These are phyloP conservation scores for Acrocephalus arundinaceus DNA, from an alignment of 2,113 vertebrate genomes.

Conservation along the genomic window DNA sequence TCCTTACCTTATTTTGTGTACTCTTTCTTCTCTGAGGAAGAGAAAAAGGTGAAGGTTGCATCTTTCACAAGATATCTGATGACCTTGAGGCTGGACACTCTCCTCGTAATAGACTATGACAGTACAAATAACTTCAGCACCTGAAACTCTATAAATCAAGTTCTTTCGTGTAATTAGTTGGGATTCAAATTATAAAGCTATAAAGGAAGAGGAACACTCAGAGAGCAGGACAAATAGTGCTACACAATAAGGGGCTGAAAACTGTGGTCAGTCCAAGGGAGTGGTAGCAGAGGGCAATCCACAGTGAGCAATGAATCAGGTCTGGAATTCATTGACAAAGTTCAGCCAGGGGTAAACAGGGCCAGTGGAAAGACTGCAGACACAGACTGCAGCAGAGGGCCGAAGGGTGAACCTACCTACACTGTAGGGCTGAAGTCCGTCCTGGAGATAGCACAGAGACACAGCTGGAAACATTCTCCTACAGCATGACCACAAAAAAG, in stretches of 20 bases:
- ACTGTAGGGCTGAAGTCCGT: not conserved
- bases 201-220: not conserved
- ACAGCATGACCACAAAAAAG: accelerated
- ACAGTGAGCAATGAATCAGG: not conserved
- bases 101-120: not conserved
- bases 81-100: not conserved
- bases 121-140: not conserved
- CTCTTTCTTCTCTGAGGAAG: not conserved
- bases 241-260: not conserved
- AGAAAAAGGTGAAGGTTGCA: not conserved
- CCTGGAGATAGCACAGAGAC: not conserved
- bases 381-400: not conserved
- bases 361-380: not conserved
- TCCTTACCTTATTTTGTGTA: not conserved
- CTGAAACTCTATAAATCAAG: not conserved
- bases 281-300: not conserved
- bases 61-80: not conserved
- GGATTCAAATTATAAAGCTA: not conserved
- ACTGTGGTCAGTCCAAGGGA: not conserved
- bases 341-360: not conserved
- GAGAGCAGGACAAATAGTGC: not conserved
- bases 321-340: not conserved
- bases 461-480: not conserved
- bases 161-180: not conserved
- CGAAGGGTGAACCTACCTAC: not conserved